Percentiles rank a stretch among this genome's conserved stretches.
These are phyloP conservation scores for Phenganax marumi DNA, from an alignment of 92 coral and sea anemone species.

Conservation along the genomic window DNA sequence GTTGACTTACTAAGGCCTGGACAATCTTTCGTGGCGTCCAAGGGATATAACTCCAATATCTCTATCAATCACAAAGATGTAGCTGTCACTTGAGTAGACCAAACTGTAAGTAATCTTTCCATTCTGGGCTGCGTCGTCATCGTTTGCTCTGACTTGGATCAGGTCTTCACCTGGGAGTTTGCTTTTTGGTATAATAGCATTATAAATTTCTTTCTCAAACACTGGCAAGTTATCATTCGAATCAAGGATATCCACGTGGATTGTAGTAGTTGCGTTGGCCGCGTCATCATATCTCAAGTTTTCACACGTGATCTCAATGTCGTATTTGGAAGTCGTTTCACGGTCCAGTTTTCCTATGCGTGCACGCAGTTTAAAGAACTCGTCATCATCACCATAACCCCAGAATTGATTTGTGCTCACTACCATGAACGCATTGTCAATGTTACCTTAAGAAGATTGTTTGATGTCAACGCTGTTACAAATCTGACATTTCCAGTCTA, in stretches of 20 bases:
- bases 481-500: no score
- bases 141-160: constrained; percentile 20
- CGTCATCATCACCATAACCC: neutral
- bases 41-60: constrained; percentile 10
- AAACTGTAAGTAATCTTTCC: constrained; percentile 18
- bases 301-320: neutral
- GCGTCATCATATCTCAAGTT: constrained; percentile 5
- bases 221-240: constrained; percentile 25
- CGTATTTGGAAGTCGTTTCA: constrained; percentile 1
- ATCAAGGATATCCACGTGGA: constrained; percentile 23
- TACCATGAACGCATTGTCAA: constrained; percentile 12
- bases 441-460: neutral
- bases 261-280: neutral
- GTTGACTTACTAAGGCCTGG: constrained; percentile 9
- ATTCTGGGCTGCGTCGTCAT: constrained; percentile 14
- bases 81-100: neutral
- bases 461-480: no score
- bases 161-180: constrained; percentile 3
- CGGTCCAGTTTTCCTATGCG: neutral
- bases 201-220: constrained; percentile 18
- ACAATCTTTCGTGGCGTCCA: neutral
- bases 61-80: constrained; percentile 11
- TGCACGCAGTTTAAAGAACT: neutral
- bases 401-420: neutral
- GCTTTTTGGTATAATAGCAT: neutral